Evolutionary conservation across 1,140 invertebrate species (phyloP), one percentile per base, ranked within the genome.

Genomic region (Rhyacophila brunnea): DNA sequence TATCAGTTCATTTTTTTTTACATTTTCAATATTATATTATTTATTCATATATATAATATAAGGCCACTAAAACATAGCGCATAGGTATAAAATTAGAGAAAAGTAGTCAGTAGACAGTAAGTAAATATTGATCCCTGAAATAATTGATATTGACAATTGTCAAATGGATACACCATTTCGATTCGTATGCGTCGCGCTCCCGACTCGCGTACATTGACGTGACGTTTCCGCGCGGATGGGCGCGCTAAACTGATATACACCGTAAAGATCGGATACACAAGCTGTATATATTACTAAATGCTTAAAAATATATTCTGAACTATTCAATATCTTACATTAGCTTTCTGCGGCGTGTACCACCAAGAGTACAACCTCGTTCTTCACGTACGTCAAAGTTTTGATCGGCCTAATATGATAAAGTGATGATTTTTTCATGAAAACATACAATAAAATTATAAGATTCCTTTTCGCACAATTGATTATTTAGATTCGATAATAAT

Each of bases 71-170:
- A 64, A 59, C 56, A 64, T 64, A 64, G 56, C 57, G 62, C 58
- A 61, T 65, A 65, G 58, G 55, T 62, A 58, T 64, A 65, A 61
- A 65, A 61, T 61, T 65, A 65, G 63, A 61, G 55, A 58, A 62
- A 65, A 64, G 53, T 64, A 64, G 58, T 61, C 58, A 60, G 53
- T 64, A 64, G 58, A 58, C 58, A 60, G 53, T 64, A 61, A 50
- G 34, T 61, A 57, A 50, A 65, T 65, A 65, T 65, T 65, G 63
- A 60, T 65, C 63, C 63, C 63, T 58, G 63, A 61, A 57, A 57
- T 65, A 65, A 65, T 65, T 65, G 63, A 65, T 65, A 65, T 65
- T 60, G 58, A 64, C 62, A 44, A 40, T 53, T 48, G 46, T 46
- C 38, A 18, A 28, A 40, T 49, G 54, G 45, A 42, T 36, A 49